Conservation (phyloP, 2,888 invertebrate species). For the Scaptomyza polygonia region DNA sequence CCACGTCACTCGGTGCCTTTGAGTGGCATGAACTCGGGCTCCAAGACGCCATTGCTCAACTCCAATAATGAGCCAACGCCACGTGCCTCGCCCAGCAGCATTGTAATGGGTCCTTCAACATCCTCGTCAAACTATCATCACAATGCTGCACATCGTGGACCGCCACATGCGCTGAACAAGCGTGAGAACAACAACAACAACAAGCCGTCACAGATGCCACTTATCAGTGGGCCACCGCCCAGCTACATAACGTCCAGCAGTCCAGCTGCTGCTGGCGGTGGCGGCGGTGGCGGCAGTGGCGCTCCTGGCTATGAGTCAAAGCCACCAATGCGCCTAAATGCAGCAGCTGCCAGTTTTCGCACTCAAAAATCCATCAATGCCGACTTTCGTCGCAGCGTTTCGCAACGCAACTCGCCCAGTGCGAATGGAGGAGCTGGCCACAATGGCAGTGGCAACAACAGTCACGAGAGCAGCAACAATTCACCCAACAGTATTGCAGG, state of each 20-base stretch:
- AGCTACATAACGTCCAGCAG: conserved; percentile 45
- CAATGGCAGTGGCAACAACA: conserved; percentile 48
- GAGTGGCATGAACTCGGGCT: conserved; percentile 59
- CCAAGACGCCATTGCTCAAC: conserved; percentile 72
- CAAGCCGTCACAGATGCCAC: conserved; percentile 74
- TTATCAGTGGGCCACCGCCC: conserved; percentile 78
- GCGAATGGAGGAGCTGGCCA: conserved; percentile 78
- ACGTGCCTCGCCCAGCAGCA: conserved; percentile 76
- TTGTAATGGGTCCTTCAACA: conserved; percentile 52
- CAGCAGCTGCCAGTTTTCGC: conserved; percentile 77
- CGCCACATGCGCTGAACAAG: conserved; percentile 72
- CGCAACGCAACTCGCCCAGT: conserved; percentile 84
- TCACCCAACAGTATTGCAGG: conserved; percentile 83
- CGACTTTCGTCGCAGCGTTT: conserved; percentile 82
- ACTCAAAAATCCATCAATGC: conserved; percentile 81
- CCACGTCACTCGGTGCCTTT: conserved; percentile 65
- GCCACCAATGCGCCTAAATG: conserved; percentile 79
- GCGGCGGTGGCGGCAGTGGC: conserved; percentile 37
- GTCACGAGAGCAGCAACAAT: conserved; percentile 84
- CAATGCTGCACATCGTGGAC: conserved; percentile 62
- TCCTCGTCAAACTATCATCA: conserved; percentile 61
- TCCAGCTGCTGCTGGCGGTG: conserved; percentile 38
- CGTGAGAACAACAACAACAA: conserved; percentile 55
- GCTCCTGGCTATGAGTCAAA: conserved; percentile 60
- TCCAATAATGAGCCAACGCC: conserved; percentile 78